phyloP scores from a whole-genome alignment of 2,888 invertebrate genomes.

The Chrysotoxum bicinctum region DNA sequence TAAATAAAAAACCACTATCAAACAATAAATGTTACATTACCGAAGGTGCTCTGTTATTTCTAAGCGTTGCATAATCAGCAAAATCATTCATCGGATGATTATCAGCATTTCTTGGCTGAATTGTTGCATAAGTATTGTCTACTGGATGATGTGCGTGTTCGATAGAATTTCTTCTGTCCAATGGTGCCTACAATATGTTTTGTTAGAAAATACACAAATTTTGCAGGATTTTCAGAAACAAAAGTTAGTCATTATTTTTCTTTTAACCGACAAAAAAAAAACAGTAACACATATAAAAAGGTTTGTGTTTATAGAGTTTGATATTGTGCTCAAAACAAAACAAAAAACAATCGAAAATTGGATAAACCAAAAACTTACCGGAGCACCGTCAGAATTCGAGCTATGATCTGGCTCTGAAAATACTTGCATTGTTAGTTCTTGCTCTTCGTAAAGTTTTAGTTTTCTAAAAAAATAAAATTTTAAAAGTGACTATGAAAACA shows the following conservation, averaged over 20 bases:
- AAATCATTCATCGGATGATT: constrained; percentile 79
- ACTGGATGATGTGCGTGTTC: constrained; percentile 80
- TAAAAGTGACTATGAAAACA: constrained; percentile 15
- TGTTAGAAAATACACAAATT: constrained; percentile 53
- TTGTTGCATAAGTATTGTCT: constrained; percentile 82
- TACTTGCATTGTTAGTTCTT: constrained; percentile 96
- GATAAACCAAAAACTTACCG: constrained; percentile 74
- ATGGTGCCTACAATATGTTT: constrained; percentile 75
- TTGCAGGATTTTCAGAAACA: constrained; percentile 11
- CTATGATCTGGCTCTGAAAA: constrained; percentile 88
- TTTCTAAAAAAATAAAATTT: constrained; percentile 83
- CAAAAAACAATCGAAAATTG: neutral
- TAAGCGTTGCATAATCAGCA: constrained; percentile 81
- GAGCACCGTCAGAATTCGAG: constrained; percentile 79
- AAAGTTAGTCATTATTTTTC: constrained; percentile 41
- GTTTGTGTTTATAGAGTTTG: constrained; percentile 31
- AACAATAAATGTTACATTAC: constrained; percentile 74
- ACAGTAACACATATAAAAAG: constrained; percentile 11
- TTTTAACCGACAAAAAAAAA: neutral
- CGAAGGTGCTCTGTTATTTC: constrained; percentile 81
- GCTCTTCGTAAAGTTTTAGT: constrained; percentile 93
- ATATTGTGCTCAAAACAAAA: neutral
- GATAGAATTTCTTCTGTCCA: constrained; percentile 79
- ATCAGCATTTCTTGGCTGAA: constrained; percentile 80
- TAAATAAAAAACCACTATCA: constrained; percentile 22